phyloP scores from a whole-genome alignment of 2,113 vertebrate species.

The Crotalus helleri region DNA sequence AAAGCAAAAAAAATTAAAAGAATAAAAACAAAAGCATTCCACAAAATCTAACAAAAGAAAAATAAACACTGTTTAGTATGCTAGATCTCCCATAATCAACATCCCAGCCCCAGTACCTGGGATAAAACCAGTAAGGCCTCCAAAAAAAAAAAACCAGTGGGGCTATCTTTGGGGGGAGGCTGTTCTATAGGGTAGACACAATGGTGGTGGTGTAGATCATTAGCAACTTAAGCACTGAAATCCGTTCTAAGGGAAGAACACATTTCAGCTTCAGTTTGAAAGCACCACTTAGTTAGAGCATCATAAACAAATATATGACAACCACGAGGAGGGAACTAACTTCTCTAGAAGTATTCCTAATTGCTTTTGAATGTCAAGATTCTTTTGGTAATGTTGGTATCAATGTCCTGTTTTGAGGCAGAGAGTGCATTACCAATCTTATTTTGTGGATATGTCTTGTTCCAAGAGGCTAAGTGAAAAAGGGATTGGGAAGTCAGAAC shows the following conservation, averaged over 20 bases:
- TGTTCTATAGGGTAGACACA: background rate
- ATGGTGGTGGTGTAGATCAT: background rate
- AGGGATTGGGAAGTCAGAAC: background rate
- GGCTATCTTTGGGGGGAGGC: background rate
- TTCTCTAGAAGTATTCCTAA: background rate
- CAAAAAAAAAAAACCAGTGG: background rate
- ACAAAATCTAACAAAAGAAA: background rate
- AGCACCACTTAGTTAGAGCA: background rate
- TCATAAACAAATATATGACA: background rate
- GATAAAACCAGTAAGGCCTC: background rate
- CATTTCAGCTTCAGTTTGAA: background rate
- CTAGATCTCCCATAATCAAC: background rate
- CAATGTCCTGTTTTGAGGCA: background rate
- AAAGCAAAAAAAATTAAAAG: background rate
- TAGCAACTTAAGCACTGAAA: background rate
- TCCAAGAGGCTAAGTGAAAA: background rate
- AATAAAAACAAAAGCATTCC: background rate
- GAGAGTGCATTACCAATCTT: background rate
- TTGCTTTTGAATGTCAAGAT: background rate
- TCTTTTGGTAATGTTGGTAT: background rate
- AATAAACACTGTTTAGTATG: background rate
- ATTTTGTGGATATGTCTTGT: background rate
- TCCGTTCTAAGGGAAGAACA: background rate
- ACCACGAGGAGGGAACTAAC: background rate
- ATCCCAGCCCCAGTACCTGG: background rate